A percentile compares a stretch with the other conserved stretches of the same genome.
phyloP scores from a whole-genome alignment of 2,797 vertebrate species.

The Tinamus major region DNA sequence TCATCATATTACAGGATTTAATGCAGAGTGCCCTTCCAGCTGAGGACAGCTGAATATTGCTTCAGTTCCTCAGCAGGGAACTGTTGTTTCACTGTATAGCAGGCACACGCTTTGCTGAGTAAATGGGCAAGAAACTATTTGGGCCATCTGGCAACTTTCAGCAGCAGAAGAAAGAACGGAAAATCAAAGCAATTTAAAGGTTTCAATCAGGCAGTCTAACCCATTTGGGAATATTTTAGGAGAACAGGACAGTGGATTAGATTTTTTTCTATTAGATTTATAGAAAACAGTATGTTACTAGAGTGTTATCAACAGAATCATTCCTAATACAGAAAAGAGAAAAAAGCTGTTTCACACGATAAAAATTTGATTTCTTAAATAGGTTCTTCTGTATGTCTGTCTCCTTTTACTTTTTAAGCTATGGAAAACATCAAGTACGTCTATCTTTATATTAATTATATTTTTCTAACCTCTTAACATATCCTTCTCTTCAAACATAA shows the following conservation, averaged over 20 bases:
- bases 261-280: not conserved
- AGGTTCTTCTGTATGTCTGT: not conserved
- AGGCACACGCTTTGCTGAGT: constrained; percentile 40
- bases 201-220: not conserved
- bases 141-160: constrained; percentile 64
- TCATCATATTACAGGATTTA: constrained; percentile 50
- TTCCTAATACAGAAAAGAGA: not conserved
- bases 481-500: not conserved
- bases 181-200: constrained; percentile 44
- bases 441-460: too few relatives aligned
- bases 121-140: constrained; percentile 49
- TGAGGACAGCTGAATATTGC: constrained; percentile 56
- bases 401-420: not conserved
- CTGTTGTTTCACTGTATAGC: constrained; percentile 54
- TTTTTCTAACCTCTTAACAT: not conserved
- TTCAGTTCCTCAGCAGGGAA: constrained; percentile 68
- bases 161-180: not conserved
- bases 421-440: not conserved
- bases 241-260: not conserved
- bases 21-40: constrained; percentile 53
- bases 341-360: not conserved
- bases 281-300: not conserved
- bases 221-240: not conserved
- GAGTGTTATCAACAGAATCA: not conserved
- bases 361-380: not conserved